A percentile compares a stretch with the other conserved stretches of the same genome.
phyloP scores from a whole-genome alignment of 1,140 invertebrate genomes.

The Bradysia coprophila region DNA sequence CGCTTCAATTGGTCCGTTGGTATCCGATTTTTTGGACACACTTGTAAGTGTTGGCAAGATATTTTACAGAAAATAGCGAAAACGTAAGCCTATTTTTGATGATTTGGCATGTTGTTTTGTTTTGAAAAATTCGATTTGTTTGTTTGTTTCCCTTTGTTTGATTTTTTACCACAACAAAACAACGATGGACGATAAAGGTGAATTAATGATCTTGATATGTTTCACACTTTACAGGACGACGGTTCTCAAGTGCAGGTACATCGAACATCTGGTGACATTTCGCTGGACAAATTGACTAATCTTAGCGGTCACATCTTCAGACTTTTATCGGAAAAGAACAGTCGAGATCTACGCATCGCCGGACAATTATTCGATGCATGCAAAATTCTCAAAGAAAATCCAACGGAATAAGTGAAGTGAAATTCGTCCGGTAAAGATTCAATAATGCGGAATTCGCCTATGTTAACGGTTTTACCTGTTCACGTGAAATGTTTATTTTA shows the following conservation, averaged over 20 bases:
- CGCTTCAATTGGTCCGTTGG: constrained; percentile 41
- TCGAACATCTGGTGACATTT: neutral
- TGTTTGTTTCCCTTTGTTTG: neutral
- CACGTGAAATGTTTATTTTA: no score
- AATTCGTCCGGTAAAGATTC: no score
- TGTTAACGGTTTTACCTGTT: no score
- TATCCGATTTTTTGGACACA: constrained; percentile 48
- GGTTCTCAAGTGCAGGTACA: constrained; percentile 9
- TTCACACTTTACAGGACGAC: constrained; percentile 13
- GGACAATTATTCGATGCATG: constrained; percentile 22
- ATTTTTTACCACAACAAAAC: no score
- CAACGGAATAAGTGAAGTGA: no score
- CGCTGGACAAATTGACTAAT: neutral
- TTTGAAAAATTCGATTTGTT: neutral
- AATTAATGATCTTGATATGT: no score
- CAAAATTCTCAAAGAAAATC: constrained; percentile 5
- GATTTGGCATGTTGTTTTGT: neutral
- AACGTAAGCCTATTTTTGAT: neutral
- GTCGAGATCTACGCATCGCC: constrained; percentile 11
- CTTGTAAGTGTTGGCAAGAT: constrained; percentile 34
- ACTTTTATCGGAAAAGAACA: constrained; percentile 11
- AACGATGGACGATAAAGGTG: no score
- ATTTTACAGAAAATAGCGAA: constrained; percentile 4
- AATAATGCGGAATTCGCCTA: no score
- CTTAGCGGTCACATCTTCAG: constrained; percentile 12